Evolutionary conservation across 2,797 vertebrate species (phyloP).

Genomic region (Remorina albescens): DNA sequence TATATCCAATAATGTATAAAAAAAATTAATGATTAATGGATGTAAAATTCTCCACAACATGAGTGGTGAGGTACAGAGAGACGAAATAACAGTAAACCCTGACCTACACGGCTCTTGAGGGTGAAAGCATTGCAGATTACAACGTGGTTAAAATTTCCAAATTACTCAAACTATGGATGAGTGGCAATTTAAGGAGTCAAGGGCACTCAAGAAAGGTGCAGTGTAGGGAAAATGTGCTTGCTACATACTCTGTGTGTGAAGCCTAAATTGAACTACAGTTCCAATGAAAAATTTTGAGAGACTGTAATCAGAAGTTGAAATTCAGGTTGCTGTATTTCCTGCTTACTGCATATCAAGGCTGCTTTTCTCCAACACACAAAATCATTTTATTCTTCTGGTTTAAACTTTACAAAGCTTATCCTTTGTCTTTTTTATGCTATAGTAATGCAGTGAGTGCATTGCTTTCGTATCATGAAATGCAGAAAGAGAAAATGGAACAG

Average conservation of each 20-base stretch:
- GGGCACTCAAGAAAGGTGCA: conserved; percentile 25
- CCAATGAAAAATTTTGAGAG: no score
- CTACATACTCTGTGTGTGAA: conserved; percentile 23
- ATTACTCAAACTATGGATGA: conserved; percentile 30
- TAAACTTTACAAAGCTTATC: conserved; percentile 40
- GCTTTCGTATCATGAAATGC: conserved; percentile 55
- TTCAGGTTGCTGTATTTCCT: neutral
- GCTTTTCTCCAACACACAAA: conserved; percentile 22
- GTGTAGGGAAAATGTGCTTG: conserved; percentile 19
- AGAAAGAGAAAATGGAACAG: conserved; percentile 56
- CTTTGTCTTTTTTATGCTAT: conserved; percentile 38
- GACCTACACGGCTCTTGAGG: conserved; percentile 19
- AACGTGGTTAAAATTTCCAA: conserved; percentile 31
- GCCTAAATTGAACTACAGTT: conserved; percentile 7
- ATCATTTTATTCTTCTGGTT: conserved; percentile 5
- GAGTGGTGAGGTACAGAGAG: conserved; percentile 4
- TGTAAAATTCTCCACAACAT: neutral
- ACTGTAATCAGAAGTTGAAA: neutral
- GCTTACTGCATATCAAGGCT: conserved; percentile 28
- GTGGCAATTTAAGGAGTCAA: conserved; percentile 33
- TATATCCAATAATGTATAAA: no score
- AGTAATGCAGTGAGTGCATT: conserved; percentile 36
- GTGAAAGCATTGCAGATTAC: conserved; percentile 32
- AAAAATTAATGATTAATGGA: conserved; percentile 12
- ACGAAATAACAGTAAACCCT: conserved; percentile 21